These are phyloP conservation scores for Cantharis flavilabris DNA, from an alignment of 2,888 invertebrate genomes.

Conservation along the genomic window DNA sequence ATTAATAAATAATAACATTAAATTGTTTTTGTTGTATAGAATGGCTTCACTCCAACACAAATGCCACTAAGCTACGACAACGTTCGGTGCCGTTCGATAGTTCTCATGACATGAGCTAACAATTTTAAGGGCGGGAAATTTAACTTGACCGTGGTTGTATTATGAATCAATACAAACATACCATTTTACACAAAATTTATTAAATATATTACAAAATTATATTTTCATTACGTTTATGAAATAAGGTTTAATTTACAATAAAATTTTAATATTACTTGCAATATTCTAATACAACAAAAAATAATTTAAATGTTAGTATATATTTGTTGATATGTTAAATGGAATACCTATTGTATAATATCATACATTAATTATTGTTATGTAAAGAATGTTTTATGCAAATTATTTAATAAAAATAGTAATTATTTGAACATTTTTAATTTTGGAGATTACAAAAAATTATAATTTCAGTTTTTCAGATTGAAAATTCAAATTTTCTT, in stretches of 20 bases:
- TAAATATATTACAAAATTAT: not conserved
- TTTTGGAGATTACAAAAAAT: not conserved
- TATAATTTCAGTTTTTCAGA: not conserved
- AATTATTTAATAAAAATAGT: not conserved
- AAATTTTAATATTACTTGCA: not conserved
- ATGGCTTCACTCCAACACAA: not conserved
- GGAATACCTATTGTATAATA: not conserved
- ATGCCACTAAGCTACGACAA: not conserved
- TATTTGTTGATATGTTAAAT: not conserved
- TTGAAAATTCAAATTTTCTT: not conserved
- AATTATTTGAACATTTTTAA: not conserved
- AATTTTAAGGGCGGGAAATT: constrained; percentile 1
- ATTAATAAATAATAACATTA: constrained; percentile 1
- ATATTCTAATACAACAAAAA: not conserved
- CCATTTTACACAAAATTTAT: not conserved
- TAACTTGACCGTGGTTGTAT: not conserved
- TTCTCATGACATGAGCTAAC: not conserved
- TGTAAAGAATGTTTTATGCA: not conserved
- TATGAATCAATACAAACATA: not conserved
- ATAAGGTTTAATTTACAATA: not conserved
- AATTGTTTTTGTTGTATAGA: constrained; percentile 11
- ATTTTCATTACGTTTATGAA: not conserved
- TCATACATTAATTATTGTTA: not conserved
- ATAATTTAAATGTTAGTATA: not conserved
- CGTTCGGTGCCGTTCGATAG: constrained; percentile 8